Evolutionary conservation across 2,113 vertebrate species (phyloP).

Genomic region (Sclerurus mexicanus): DNA sequence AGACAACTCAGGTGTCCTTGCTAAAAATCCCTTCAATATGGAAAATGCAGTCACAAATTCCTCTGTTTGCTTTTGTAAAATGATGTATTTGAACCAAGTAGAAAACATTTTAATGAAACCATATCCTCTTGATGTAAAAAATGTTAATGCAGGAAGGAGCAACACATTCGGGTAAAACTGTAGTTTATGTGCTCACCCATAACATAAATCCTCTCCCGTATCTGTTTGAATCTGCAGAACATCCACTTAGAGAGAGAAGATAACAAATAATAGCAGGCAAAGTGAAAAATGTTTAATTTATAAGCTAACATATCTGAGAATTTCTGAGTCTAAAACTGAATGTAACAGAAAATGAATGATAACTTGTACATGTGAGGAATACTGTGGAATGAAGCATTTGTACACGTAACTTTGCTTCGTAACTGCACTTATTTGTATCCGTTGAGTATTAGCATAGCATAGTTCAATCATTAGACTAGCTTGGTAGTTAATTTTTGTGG

Average conservation of each 20-base stretch:
- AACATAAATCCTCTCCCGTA: background rate
- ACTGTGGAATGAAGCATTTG: background rate
- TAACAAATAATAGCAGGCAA: background rate
- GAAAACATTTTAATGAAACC: background rate
- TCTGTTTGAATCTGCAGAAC: background rate
- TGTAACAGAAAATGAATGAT: background rate
- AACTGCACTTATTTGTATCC: background rate
- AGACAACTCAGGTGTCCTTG: background rate
- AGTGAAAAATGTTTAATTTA: background rate
- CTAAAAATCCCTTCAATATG: background rate
- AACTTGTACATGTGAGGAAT: background rate
- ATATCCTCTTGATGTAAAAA: background rate
- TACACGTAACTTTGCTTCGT: background rate
- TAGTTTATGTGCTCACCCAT: background rate
- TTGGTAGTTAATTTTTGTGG: background rate
- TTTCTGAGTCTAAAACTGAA: background rate
- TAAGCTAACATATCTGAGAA: background rate
- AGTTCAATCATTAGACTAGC: background rate
- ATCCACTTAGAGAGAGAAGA: background rate
- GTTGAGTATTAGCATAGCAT: background rate
- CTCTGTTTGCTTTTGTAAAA: background rate
- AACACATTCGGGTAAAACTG: background rate
- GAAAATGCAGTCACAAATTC: background rate
- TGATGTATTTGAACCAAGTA: background rate
- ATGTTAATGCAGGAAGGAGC: background rate